Evolutionary conservation across 1,140 invertebrate species (phyloP).

Genomic region (Planococcus citri): DNA sequence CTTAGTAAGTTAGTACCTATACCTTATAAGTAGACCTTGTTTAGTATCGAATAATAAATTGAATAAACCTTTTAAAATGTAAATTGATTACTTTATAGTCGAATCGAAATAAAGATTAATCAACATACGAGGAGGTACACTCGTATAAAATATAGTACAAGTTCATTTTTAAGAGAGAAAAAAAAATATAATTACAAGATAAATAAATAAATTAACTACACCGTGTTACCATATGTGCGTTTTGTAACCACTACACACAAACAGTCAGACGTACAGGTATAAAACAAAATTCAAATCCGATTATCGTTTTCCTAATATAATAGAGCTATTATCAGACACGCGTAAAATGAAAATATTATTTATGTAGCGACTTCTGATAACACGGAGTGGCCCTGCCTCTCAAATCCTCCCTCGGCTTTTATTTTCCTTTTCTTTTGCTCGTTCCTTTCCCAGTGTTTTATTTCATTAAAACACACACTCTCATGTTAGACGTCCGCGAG

Average conservation of each 20-base stretch:
- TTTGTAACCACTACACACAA: too few relatives aligned
- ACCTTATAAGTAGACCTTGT: too few relatives aligned
- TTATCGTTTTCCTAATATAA: neutral
- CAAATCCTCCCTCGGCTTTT: neutral
- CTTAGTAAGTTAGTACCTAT: too few relatives aligned
- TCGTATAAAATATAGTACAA: too few relatives aligned
- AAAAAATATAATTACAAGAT: neutral
- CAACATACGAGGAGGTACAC: neutral
- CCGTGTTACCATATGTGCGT: neutral
- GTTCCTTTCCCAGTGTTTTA: neutral
- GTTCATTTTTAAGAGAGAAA: too few relatives aligned
- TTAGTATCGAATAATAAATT: neutral
- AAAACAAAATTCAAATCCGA: neutral
- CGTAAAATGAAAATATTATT: conserved; percentile 17
- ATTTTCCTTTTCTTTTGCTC: neutral
- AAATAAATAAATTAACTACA: neutral
- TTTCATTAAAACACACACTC: conserved; percentile 1
- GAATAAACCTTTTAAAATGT: conserved; percentile 1
- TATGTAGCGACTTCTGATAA: neutral
- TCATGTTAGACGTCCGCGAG: neutral
- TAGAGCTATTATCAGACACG: neutral
- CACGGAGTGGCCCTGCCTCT: too few relatives aligned
- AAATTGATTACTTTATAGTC: neutral
- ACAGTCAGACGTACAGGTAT: too few relatives aligned
- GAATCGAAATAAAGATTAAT: neutral